phyloP scores from a whole-genome alignment of 2,888 invertebrate genomes.

The Cephonodes hylas region DNA sequence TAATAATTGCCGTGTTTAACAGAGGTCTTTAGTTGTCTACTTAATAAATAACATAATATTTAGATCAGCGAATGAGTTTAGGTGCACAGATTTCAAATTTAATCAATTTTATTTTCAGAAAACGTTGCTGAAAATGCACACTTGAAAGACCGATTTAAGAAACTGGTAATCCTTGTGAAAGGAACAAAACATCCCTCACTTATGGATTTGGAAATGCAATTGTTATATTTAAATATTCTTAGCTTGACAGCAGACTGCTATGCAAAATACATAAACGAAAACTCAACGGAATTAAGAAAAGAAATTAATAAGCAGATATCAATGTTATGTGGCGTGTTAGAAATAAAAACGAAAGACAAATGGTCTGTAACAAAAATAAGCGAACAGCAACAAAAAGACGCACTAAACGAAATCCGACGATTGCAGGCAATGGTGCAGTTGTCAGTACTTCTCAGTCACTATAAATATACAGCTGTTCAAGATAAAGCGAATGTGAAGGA shows the following conservation, averaged over 20 bases:
- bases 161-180: conserved; percentile 16
- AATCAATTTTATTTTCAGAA: conserved; percentile 3
- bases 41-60: no score
- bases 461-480: conserved; percentile 23
- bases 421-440: conserved; percentile 53
- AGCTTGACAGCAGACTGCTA: conserved; percentile 49
- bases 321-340: conserved; percentile 40
- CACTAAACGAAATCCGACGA: conserved; percentile 56
- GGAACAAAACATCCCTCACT: conserved; percentile 39
- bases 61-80: no score
- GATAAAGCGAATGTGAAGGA: conserved; percentile 25
- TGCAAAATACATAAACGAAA: conserved; percentile 30
- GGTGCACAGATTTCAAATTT: background rate
- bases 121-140: background rate
- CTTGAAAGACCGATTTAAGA: background rate
- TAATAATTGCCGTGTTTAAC: no score
- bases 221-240: conserved; percentile 45
- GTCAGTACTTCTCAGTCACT: conserved; percentile 38
- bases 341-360: conserved; percentile 25
- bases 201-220: conserved; percentile 49
- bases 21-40: no score
- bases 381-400: conserved; percentile 61
- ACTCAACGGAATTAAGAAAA: conserved; percentile 24
- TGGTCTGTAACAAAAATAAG: conserved; percentile 48
- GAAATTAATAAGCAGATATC: conserved; percentile 36